Evolutionary conservation across 2,888 invertebrate species (phyloP).

Genomic region (Drosophila kuntzei): DNA sequence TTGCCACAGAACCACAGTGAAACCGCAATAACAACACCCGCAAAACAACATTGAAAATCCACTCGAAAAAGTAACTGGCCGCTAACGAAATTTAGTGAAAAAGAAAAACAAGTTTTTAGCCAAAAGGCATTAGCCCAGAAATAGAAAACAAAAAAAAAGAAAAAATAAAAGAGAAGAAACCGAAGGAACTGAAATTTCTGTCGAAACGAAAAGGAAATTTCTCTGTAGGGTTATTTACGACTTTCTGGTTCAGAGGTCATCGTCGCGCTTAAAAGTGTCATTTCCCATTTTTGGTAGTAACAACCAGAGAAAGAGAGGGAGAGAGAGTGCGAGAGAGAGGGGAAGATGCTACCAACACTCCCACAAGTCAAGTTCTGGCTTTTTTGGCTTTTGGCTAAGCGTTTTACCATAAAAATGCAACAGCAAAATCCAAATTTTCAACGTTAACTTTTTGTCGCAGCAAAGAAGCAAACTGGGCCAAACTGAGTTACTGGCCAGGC

Average conservation of each 20-base stretch:
- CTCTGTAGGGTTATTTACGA: constrained; percentile 81
- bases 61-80: constrained; percentile 69
- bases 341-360: constrained; percentile 4
- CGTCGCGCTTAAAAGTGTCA: constrained; percentile 82
- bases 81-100: constrained; percentile 79
- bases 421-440: constrained; percentile 42
- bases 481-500: constrained; percentile 72
- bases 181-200: constrained; percentile 10
- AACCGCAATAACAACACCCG: constrained; percentile 70
- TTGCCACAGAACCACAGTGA: constrained; percentile 44
- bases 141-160: constrained; percentile 36
- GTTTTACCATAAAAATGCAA: constrained; percentile 67
- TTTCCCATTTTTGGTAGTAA: constrained; percentile 69
- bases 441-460: constrained; percentile 53
- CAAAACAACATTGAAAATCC: constrained; percentile 74
- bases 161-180: constrained; percentile 3
- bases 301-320: background rate
- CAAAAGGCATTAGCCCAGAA: constrained; percentile 76
- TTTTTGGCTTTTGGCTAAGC: constrained; percentile 56
- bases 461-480: constrained; percentile 37
- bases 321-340: background rate
- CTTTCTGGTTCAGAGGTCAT: constrained; percentile 84
- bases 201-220: constrained; percentile 66
- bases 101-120: constrained; percentile 69
- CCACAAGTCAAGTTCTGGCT: constrained; percentile 17